Percentiles rank a stretch among this genome's conserved stretches.
Conservation (phyloP, 2,797 vertebrate genomes). For the Cuculus canorus region DNA sequence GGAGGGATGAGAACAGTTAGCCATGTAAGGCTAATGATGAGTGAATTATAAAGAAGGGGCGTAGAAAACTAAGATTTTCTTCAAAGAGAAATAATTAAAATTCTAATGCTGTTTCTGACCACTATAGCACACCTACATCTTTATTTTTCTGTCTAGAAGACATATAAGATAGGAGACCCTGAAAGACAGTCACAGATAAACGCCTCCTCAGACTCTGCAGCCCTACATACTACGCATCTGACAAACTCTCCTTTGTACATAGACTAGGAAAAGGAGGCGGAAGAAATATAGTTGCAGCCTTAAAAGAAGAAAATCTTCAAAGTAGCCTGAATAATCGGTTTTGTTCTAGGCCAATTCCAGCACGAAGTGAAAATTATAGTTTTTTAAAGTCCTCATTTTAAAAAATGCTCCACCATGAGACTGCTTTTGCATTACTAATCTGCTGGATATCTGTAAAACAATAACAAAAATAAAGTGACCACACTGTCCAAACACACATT, state of each 20-base stretch:
- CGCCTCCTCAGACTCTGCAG: background rate
- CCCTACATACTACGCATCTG: background rate
- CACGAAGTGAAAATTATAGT: background rate
- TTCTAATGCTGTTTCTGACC: background rate
- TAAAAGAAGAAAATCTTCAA: background rate
- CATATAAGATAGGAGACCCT: background rate
- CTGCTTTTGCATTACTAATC: background rate
- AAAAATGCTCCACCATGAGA: background rate
- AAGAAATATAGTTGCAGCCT: background rate
- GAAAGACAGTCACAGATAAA: background rate
- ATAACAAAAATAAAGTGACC: background rate
- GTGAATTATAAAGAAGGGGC: background rate
- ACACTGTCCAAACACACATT: background rate
- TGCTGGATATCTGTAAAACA: background rate
- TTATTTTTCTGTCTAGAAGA: background rate
- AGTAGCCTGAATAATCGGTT: background rate
- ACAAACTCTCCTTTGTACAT: background rate
- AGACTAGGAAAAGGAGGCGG: accelerated
- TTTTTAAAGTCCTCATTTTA: background rate
- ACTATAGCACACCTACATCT: background rate
- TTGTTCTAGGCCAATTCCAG: background rate
- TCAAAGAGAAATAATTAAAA: background rate
- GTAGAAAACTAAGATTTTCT: background rate
- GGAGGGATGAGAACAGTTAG: background rate
- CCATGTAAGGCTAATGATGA: background rate